These are phyloP conservation scores for Drosophila paranaensis DNA, from an alignment of 2,888 invertebrate species.

Conservation along the genomic window DNA sequence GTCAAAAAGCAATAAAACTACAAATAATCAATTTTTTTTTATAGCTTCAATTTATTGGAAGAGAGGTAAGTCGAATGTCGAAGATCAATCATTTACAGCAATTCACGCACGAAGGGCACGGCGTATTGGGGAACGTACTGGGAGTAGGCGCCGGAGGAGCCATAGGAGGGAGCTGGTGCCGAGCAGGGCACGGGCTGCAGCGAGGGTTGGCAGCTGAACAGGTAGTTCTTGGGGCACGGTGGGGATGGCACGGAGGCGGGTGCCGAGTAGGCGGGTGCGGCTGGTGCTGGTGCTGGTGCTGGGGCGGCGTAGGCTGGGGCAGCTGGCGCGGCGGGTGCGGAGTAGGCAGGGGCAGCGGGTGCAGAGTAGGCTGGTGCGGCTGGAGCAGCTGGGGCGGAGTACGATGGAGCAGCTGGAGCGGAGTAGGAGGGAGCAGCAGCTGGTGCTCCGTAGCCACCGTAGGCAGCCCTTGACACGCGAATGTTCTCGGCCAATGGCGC, in stretches of 20 bases:
- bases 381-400: constrained; percentile 47
- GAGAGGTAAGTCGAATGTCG: constrained; percentile 2
- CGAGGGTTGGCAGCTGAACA: constrained; percentile 82
- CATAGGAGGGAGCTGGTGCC: constrained; percentile 62
- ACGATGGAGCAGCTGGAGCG: constrained; percentile 42
- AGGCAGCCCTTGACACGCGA: constrained; percentile 70
- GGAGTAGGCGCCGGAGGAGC: constrained; percentile 78
- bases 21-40: constrained; percentile 5
- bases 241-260: constrained; percentile 63
- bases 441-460: constrained; percentile 60
- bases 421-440: constrained; percentile 48
- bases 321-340: constrained; percentile 48
- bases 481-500: constrained; percentile 78
- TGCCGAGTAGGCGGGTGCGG: constrained; percentile 38
- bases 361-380: constrained; percentile 62
- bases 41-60: constrained; percentile 40
- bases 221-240: constrained; percentile 81
- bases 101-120: constrained; percentile 70
- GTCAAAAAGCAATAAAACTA: background rate
- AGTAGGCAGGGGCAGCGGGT: constrained; percentile 31
- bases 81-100: constrained; percentile 46
- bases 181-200: constrained; percentile 80
- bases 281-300: constrained; percentile 46
- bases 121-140: constrained; percentile 78
- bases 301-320: constrained; percentile 41